phyloP scores from a whole-genome alignment of 2,797 vertebrate species.

The Falco novaeseelandiae region DNA sequence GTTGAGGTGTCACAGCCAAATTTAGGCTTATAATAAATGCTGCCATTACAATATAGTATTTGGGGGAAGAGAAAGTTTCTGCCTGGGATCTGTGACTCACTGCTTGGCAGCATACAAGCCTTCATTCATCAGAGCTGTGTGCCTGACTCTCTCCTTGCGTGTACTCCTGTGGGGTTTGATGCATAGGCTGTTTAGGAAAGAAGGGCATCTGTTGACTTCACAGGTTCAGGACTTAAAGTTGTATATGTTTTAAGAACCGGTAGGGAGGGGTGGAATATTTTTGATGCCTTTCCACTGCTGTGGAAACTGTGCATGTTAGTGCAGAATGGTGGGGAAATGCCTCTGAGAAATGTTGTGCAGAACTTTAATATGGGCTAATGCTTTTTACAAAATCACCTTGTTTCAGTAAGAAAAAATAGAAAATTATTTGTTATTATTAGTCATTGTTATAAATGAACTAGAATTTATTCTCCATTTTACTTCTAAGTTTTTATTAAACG shows the following conservation, averaged over 20 bases:
- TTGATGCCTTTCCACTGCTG: not conserved
- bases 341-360: not conserved
- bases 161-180: not conserved
- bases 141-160: not conserved
- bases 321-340: not conserved
- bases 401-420: not conserved
- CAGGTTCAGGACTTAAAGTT: not conserved
- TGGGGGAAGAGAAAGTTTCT: not conserved
- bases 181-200: not conserved
- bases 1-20: not conserved
- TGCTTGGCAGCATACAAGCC: not conserved
- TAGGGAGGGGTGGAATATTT: not conserved
- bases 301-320: accelerated
- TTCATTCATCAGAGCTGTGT: not conserved
- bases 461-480: not conserved
- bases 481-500: not conserved
- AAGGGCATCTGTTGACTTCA: not conserved
- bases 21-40: not conserved
- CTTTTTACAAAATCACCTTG: not conserved
- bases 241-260: not conserved
- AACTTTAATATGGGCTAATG: not conserved
- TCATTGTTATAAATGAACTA: not conserved
- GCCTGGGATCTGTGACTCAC: not conserved
- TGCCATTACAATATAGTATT: not conserved
- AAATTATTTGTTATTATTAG: not conserved